These are phyloP conservation scores for Hippocampus mohnikei DNA, from an alignment of 2,113 vertebrate genomes.

Conservation along the genomic window DNA sequence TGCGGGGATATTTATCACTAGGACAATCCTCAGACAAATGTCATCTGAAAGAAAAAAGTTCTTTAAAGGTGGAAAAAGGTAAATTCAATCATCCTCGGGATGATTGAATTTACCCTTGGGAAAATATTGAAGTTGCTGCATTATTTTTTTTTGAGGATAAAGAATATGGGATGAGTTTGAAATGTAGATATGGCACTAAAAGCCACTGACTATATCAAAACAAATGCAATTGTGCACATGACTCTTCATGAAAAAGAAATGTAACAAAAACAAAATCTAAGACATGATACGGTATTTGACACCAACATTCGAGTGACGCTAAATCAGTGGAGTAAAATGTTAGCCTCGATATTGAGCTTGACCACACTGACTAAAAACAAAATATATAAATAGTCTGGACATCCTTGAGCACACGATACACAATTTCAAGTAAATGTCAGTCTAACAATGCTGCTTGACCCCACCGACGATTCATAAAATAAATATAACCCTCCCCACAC, in stretches of 20 bases:
- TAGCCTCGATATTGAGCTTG: too few species aligned
- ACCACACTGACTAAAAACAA: too few species aligned
- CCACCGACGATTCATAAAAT: too few species aligned
- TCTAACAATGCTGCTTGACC: too few species aligned
- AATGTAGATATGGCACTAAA: neutral
- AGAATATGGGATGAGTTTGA: neutral
- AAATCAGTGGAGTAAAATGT: too few species aligned
- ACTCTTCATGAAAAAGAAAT: too few species aligned
- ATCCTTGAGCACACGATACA: too few species aligned
- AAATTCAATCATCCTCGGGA: conserved; percentile 28
- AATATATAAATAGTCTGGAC: too few species aligned
- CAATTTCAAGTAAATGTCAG: too few species aligned
- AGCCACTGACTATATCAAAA: neutral
- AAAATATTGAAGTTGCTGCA: neutral
- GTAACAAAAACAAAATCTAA: neutral
- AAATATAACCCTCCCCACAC: too few species aligned
- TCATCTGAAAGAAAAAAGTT: conserved; percentile 46
- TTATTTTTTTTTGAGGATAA: neutral
- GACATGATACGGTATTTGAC: neutral
- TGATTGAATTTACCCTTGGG: conserved; percentile 30
- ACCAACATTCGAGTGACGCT: too few species aligned
- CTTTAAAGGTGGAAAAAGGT: conserved; percentile 21
- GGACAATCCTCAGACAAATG: conserved; percentile 38
- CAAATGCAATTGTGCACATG: too few species aligned
- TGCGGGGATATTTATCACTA: conserved; percentile 37